Conservation (phyloP, 2,113 vertebrate species). For the Thalassarche chlororhynchos region DNA sequence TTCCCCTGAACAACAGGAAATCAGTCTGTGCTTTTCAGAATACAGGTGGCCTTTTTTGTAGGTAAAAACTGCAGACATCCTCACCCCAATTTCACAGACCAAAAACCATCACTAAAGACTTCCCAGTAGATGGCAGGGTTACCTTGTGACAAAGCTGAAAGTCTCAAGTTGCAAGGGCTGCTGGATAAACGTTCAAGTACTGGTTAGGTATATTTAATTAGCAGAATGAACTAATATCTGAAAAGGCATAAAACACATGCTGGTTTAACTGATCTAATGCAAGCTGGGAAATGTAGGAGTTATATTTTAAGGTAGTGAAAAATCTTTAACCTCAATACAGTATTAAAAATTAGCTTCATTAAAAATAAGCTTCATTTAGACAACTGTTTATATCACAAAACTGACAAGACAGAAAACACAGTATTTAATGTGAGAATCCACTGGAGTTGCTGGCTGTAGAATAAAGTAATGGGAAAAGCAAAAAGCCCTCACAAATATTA, state of each 20-base stretch:
- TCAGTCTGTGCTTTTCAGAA: not conserved
- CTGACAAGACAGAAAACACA: not conserved
- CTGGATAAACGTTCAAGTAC: not conserved
- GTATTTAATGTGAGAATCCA: not conserved
- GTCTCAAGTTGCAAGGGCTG: not conserved
- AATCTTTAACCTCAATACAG: not conserved
- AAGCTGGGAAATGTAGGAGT: not conserved
- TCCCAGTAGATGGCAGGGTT: constrained; percentile 71
- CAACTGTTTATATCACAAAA: not conserved
- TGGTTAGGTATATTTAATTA: not conserved
- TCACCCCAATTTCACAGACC: not conserved
- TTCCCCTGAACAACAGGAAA: not conserved
- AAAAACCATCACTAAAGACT: not conserved
- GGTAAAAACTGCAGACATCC: not conserved
- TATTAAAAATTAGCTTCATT: not conserved
- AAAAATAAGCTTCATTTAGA: not conserved
- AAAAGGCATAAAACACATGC: not conserved
- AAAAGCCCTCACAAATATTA: not conserved
- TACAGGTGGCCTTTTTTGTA: not conserved
- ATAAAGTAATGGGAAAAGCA: not conserved
- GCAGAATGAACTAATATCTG: not conserved
- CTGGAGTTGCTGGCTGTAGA: not conserved
- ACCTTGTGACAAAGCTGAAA: not conserved
- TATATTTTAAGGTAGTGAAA: not conserved
- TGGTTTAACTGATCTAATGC: not conserved